phyloP scores from a whole-genome alignment of 2,797 vertebrate genomes.

The Oryzias sinensis region DNA sequence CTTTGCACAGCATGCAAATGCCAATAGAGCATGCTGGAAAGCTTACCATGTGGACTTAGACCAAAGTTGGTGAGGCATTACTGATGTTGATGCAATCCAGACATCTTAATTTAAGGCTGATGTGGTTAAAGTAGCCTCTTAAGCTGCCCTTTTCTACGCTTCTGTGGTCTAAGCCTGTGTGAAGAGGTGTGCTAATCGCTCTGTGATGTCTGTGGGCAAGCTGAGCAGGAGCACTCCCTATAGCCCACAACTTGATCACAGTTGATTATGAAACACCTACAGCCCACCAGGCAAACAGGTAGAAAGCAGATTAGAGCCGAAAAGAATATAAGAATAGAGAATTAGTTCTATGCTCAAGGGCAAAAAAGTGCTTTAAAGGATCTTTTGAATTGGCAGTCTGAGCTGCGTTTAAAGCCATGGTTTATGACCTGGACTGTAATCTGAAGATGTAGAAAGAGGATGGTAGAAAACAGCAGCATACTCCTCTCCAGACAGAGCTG shows the following conservation, averaged over 20 bases:
- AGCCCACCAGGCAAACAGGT: conserved; percentile 43
- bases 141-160: conserved; percentile 65
- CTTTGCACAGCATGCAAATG: conserved; percentile 32
- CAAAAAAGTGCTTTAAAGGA: conserved; percentile 26
- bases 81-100: conserved; percentile 71
- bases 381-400: conserved; percentile 18
- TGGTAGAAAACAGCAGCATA: conserved; percentile 41
- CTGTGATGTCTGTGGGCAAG: conserved; percentile 47
- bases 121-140: conserved; percentile 73
- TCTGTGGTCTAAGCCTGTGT: conserved; percentile 70
- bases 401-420: conserved; percentile 2
- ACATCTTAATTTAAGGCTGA: conserved; percentile 73
- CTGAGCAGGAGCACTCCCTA: conserved; percentile 29
- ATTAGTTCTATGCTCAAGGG: conserved; percentile 26
- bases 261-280: conserved; percentile 53
- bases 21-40: conserved; percentile 41
- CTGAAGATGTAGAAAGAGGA: conserved; percentile 36
- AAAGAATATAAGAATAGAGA: conserved; percentile 25
- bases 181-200: conserved; percentile 73
- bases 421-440: conserved; percentile 12
- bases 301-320: conserved; percentile 41
- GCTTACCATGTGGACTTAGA: conserved; percentile 28
- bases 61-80: conserved; percentile 36
- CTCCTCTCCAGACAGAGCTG: conserved; percentile 57
- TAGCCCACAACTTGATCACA: conserved; percentile 57